Percentiles rank a stretch among this genome's conserved stretches.
These are phyloP conservation scores for Astyanax mexicanus DNA, from an alignment of 2,797 vertebrate genomes.

Conservation along the genomic window DNA sequence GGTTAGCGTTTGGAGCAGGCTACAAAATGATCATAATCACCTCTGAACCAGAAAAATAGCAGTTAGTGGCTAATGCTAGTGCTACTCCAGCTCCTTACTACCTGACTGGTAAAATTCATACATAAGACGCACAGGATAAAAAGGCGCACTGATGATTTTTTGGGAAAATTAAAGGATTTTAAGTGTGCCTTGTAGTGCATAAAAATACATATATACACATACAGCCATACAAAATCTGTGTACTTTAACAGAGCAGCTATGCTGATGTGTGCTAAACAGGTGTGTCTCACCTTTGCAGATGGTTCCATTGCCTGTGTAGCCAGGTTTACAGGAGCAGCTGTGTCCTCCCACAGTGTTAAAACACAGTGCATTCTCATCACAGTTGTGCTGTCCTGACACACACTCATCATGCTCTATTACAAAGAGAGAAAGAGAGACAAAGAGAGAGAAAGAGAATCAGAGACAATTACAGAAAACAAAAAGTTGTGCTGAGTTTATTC, in stretches of 20 bases:
- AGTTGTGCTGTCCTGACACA: slow-evolving; percentile 90
- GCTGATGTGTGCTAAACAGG: neutral
- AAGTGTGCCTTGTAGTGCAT: too few relatives aligned
- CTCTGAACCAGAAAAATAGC: too few relatives aligned
- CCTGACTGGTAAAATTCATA: too few relatives aligned
- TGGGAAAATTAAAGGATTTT: too few relatives aligned
- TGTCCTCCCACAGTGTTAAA: slow-evolving; percentile 97
- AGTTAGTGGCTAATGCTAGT: too few relatives aligned
- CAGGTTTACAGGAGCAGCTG: slow-evolving; percentile 95
- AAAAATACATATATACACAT: too few relatives aligned
- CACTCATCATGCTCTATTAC: slow-evolving; percentile 95
- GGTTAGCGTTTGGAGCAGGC: too few relatives aligned
- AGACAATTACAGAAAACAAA: slow-evolving; percentile 6
- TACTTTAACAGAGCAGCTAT: neutral
- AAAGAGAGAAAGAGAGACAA: slow-evolving; percentile 32
- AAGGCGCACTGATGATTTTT: too few relatives aligned
- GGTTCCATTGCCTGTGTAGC: slow-evolving; percentile 93
- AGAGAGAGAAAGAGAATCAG: neutral
- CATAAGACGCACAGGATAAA: too few relatives aligned
- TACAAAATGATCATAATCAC: too few relatives aligned
- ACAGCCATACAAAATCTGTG: neutral
- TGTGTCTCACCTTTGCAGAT: slow-evolving; percentile 88
- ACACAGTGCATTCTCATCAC: slow-evolving; percentile 93
- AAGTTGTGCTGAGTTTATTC: neutral
- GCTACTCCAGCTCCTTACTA: too few relatives aligned